Evolutionary conservation across 1,140 invertebrate species (phyloP).

Genomic region (Pseudoatta argentina): DNA sequence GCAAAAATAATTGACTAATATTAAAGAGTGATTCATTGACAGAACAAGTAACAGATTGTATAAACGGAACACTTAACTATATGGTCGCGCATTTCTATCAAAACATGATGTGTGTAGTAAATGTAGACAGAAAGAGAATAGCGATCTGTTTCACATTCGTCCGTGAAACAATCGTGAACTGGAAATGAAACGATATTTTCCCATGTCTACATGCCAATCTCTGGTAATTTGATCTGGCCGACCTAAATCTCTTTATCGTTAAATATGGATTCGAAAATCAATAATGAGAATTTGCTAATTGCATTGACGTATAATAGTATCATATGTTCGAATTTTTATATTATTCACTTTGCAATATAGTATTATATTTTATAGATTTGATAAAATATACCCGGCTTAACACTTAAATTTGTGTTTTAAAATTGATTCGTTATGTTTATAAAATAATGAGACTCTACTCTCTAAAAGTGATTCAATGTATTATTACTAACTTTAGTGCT

Average conservation of each 20-base stretch:
- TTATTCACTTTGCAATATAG: not conserved
- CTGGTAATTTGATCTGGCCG: slow-evolving; percentile 30
- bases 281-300: slow-evolving; percentile 63
- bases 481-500: too few relatives aligned
- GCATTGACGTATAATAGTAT: not conserved
- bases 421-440: not conserved
- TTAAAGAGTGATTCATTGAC: slow-evolving; percentile 61
- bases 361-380: slow-evolving; percentile 13
- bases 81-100: slow-evolving; percentile 17
- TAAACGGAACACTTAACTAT: slow-evolving; percentile 22
- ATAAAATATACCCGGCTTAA: not conserved
- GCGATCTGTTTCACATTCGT: not conserved
- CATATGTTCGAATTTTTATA: slow-evolving; percentile 16
- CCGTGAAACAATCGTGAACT: not conserved
- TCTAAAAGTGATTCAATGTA: too few relatives aligned
- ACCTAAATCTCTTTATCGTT: slow-evolving; percentile 33
- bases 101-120: slow-evolving; percentile 8
- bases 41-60: slow-evolving; percentile 60
- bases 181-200: slow-evolving; percentile 43
- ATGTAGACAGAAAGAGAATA: slow-evolving; percentile 8
- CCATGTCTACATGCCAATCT: slow-evolving; percentile 10
- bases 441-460: not conserved
- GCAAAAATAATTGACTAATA: slow-evolving; percentile 41
- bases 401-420: not conserved
- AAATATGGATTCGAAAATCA: slow-evolving; percentile 44